A percentile compares a stretch with the other conserved stretches of the same genome.
These are phyloP conservation scores for Clanis bilineata DNA, from an alignment of 2,888 invertebrate species.

Conservation along the genomic window DNA sequence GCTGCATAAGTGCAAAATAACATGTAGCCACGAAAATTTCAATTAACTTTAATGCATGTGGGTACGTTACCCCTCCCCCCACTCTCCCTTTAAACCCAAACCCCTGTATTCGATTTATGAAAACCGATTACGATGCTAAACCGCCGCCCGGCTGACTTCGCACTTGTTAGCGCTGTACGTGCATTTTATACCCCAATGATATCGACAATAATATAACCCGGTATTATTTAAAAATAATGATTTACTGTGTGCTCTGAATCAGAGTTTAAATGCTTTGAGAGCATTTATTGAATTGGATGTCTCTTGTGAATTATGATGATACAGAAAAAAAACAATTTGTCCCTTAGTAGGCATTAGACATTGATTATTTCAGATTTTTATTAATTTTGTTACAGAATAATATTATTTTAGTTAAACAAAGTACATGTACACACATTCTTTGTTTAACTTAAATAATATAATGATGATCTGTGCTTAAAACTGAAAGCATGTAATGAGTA, in stretches of 20 bases:
- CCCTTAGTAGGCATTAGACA: too few species aligned
- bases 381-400: too few species aligned
- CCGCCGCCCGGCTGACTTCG: constrained; percentile 54
- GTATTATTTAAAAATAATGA: constrained; percentile 1
- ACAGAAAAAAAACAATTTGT: too few species aligned
- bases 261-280: not conserved
- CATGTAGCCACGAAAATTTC: constrained; percentile 73
- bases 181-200: constrained; percentile 54
- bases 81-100: constrained; percentile 26
- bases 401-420: too few species aligned
- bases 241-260: not conserved
- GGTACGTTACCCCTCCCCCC: constrained; percentile 26
- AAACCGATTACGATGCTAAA: constrained; percentile 59
- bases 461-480: too few species aligned
- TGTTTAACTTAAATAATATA: too few species aligned
- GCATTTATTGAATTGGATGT: not conserved
- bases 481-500: too few species aligned
- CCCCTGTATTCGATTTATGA: constrained; percentile 57
- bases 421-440: too few species aligned
- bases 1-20: constrained; percentile 62
- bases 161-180: constrained; percentile 53
- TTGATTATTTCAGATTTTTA: too few species aligned
- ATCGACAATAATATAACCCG: constrained; percentile 29
- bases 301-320: too few species aligned
- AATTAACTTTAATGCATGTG: constrained; percentile 74